These are phyloP conservation scores for Oligia latruncula DNA, from an alignment of 2,888 invertebrate species.

Conservation along the genomic window DNA sequence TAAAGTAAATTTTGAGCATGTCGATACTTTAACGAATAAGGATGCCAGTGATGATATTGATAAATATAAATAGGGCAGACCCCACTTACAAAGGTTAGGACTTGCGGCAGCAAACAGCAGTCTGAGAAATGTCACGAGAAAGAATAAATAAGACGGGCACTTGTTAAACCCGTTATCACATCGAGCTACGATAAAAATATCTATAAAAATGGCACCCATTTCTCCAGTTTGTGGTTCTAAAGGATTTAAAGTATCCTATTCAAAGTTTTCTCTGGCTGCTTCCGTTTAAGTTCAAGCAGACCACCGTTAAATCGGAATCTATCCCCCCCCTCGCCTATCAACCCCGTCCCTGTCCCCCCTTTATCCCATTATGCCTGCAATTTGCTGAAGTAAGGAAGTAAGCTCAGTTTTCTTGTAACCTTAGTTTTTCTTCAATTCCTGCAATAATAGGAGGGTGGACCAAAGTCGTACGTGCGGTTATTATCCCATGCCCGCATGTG, in stretches of 20 bases:
- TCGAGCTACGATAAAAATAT: neutral
- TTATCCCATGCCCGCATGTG: neutral
- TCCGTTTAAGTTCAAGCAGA: neutral
- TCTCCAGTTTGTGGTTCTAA: neutral
- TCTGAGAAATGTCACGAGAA: neutral
- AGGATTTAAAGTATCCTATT: slow-evolving; percentile 1
- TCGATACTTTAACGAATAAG: neutral
- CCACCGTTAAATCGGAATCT: neutral
- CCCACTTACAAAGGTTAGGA: neutral
- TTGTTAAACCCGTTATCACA: neutral
- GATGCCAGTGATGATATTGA: neutral
- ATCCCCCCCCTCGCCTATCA: neutral
- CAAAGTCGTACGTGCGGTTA: neutral
- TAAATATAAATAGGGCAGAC: neutral
- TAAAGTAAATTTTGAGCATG: too few relatives aligned
- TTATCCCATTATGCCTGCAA: neutral
- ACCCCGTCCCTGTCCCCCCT: too few relatives aligned
- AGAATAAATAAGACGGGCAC: neutral
- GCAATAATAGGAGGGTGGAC: too few relatives aligned
- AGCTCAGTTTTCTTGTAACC: neutral
- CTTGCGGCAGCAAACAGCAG: too few relatives aligned
- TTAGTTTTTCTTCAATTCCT: neutral
- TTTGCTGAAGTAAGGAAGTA: neutral
- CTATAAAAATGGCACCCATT: neutral
- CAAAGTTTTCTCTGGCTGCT: neutral